Conservation (phyloP, 2,113 vertebrate species). For the Thamnaconus septentrionalis region DNA sequence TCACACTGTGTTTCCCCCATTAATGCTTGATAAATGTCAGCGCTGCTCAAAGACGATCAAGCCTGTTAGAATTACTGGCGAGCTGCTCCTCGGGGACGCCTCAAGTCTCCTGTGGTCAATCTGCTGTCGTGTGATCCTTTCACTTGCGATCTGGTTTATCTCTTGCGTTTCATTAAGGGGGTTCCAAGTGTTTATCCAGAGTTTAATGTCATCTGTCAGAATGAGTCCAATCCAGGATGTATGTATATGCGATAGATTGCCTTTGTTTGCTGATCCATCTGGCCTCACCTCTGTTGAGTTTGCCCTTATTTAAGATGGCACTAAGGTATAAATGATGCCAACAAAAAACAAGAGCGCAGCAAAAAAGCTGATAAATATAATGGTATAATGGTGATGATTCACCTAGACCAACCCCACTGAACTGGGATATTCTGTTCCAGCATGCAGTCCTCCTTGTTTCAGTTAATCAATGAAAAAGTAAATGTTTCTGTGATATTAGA, state of each 20-base stretch:
- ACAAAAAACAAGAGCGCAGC: too few species aligned
- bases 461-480: too few species aligned
- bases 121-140: slow-evolving; percentile 17
- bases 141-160: slow-evolving; percentile 31
- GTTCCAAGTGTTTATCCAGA: slow-evolving; percentile 4
- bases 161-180: slow-evolving; percentile 15
- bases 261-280: not conserved
- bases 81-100: slow-evolving; percentile 33
- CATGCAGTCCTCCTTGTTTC: not conserved
- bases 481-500: too few species aligned
- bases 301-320: too few species aligned
- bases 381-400: too few species aligned
- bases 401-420: not conserved
- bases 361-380: too few species aligned
- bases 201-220: not conserved
- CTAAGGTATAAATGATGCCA: too few species aligned
- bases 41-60: slow-evolving; percentile 45
- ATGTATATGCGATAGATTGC: not conserved
- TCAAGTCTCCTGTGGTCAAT: slow-evolving; percentile 4
- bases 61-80: slow-evolving; percentile 42
- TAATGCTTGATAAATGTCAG: slow-evolving; percentile 66
- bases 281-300: too few species aligned
- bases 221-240: too few species aligned
- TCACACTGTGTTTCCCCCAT: slow-evolving; percentile 49
- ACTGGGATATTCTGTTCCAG: not conserved